Evolutionary conservation across 2,797 vertebrate genomes (phyloP).

Genomic region (Potorous gilbertii): DNA sequence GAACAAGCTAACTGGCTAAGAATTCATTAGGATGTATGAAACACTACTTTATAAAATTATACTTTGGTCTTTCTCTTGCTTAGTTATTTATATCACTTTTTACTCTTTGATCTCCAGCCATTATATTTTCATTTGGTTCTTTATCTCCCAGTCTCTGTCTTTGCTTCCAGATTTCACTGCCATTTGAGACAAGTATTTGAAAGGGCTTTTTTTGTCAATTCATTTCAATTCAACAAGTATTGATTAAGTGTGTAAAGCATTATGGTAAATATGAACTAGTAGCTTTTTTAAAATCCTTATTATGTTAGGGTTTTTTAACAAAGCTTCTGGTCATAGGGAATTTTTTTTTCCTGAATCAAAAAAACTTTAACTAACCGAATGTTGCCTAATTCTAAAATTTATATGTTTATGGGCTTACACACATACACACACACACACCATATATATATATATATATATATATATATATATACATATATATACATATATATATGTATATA

Average conservation of each 20-base stretch:
- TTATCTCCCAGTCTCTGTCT: conserved; percentile 40
- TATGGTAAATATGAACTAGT: not conserved
- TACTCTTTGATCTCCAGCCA: conserved; percentile 48
- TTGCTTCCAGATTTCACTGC: conserved; percentile 46
- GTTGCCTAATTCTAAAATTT: not conserved
- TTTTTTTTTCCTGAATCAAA: not conserved
- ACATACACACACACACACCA: not conserved
- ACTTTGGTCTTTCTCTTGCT: conserved; percentile 71
- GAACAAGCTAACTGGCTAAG: conserved; percentile 76
- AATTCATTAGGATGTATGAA: conserved; percentile 77
- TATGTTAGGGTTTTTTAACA: not conserved
- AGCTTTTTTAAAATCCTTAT: conserved; percentile 20
- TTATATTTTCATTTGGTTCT: not conserved
- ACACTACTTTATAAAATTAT: conserved; percentile 74
- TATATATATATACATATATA: not conserved
- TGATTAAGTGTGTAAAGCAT: not conserved
- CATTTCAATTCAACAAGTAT: not conserved
- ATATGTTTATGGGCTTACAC: not conserved
- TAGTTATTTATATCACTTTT: conserved; percentile 56
- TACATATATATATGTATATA: not conserved
- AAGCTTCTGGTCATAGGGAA: conserved; percentile 4
- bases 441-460: not conserved
- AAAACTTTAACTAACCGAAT: not conserved
- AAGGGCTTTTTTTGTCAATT: not conserved
- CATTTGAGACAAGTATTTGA: conserved; percentile 5